Percentiles rank a stretch among this genome's conserved stretches.
Conservation (phyloP, 2,888 invertebrate genomes). For the Meganola albula region DNA sequence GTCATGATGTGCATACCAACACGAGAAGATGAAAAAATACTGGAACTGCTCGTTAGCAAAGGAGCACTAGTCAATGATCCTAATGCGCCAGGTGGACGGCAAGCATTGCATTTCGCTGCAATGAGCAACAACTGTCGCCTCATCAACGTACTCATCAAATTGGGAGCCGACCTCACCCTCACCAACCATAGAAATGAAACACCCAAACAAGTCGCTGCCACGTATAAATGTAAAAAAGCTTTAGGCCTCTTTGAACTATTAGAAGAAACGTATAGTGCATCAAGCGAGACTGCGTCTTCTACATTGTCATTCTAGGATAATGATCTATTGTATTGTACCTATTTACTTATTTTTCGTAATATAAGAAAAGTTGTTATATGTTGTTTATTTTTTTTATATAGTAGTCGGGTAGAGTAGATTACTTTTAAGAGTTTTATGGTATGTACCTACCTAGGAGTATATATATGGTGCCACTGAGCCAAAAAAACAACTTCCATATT, state of each 20-base stretch:
- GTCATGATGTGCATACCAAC: conserved; percentile 59
- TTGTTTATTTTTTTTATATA: no score
- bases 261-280: no score
- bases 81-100: conserved; percentile 56
- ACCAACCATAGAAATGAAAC: conserved; percentile 56
- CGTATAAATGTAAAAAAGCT: conserved; percentile 49
- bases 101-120: conserved; percentile 71
- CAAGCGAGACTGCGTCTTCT: no score
- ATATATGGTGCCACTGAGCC: no score
- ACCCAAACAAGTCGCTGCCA: conserved; percentile 53
- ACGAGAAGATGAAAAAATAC: conserved; percentile 47
- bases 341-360: no score
- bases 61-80: conserved; percentile 55
- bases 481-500: no score
- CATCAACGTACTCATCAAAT: conserved; percentile 44
- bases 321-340: no score
- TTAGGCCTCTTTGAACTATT: conserved; percentile 30
- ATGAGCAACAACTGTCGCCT: conserved; percentile 62
- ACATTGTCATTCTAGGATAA: no score
- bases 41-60: conserved; percentile 49
- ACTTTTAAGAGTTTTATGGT: no score
- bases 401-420: no score
- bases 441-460: no score
- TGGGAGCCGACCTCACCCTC: conserved; percentile 50
- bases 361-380: no score